Base-by-base conservation (phyloP, 1,140 invertebrate species). In the Lordiphosa stackelbergi region DNA sequence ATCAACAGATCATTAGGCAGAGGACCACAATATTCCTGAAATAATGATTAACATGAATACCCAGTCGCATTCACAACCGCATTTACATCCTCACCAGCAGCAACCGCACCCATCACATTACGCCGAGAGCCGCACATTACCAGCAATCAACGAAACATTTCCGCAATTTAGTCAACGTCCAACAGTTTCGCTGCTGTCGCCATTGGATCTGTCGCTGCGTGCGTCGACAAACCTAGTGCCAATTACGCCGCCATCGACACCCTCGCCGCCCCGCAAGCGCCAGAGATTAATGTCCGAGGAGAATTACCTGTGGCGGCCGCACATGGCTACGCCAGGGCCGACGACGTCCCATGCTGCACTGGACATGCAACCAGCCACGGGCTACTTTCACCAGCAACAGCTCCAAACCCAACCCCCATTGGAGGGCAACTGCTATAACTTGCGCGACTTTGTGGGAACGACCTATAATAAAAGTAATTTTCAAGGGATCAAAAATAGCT, bases 191-290 rank as follows among this genome's bases (percentile, higher is more conserved):
- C 37, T 87, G 55, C 73, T 90, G 22, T 89, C 90, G 12, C 90
- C 90, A 5, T 72, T 91, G 13, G 90, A 91, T 58, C 74, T 91
- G 11, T 91, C 90, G 22, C 55, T 91, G 5, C 89, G 90, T 6
- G 66, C 74, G 5, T 63, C 83, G 61, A 75, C 88, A 31, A 86
- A 73, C 55, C 70, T 86, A 46, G 88, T 88, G 58, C 90, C 90
- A 42, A 91, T 91, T 46, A 91, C 90, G 16, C 90, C 90, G 12
- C 90, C 90, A n/a, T 91, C 90, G 52, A 91, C 90, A 11, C 90
- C 90, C 5, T 90, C 90, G 34, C 90, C 90, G 3, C 66, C 85
- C 1, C 86, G 89, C 54, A 91, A 90, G 85, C 85, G 89, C 64
- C 88, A 89, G 83, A 65, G 77, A 88, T 86, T 86, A 53, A 87